Evolutionary conservation across 2,113 vertebrate genomes (phyloP).

Genomic region (Hyperopisus bebe): DNA sequence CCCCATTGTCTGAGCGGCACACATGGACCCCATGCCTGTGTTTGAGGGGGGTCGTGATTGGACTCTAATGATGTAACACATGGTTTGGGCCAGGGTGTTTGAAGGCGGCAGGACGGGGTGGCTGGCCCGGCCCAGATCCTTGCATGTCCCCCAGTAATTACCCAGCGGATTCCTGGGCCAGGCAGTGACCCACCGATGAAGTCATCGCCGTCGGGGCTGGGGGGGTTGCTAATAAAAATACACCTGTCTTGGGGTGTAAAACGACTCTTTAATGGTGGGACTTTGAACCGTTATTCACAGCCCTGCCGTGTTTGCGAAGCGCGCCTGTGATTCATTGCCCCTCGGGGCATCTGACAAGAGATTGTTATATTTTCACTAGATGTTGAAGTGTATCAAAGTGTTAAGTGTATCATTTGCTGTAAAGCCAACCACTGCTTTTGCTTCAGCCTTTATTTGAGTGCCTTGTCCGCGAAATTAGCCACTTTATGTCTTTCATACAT

Average conservation of each 20-base stretch:
- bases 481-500: neutral
- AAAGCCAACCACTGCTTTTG: neutral
- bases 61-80: constrained; percentile 74
- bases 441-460: neutral
- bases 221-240: constrained; percentile 76
- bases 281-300: constrained; percentile 65
- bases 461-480: neutral
- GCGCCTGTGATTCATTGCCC: constrained; percentile 60
- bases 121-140: constrained; percentile 57
- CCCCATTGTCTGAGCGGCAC: constrained; percentile 65
- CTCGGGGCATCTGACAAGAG: constrained; percentile 3
- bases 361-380: constrained; percentile 11
- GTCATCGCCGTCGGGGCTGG: constrained; percentile 70
- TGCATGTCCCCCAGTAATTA: constrained; percentile 71
- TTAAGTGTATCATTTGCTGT: neutral
- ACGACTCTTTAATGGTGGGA: constrained; percentile 64
- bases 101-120: constrained; percentile 52
- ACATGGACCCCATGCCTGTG: constrained; percentile 61
- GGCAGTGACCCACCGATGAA: constrained; percentile 62
- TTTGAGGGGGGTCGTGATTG: constrained; percentile 46
- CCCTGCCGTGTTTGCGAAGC: constrained; percentile 62
- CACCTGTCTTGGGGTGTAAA: constrained; percentile 76
- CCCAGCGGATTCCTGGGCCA: constrained; percentile 62
- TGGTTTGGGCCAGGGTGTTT: constrained; percentile 63
- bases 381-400: neutral